Evolutionary conservation across 2,113 vertebrate genomes (phyloP), one percentile per base, ranked within the genome.

Genomic region (Rattus norvegicus): DNA sequence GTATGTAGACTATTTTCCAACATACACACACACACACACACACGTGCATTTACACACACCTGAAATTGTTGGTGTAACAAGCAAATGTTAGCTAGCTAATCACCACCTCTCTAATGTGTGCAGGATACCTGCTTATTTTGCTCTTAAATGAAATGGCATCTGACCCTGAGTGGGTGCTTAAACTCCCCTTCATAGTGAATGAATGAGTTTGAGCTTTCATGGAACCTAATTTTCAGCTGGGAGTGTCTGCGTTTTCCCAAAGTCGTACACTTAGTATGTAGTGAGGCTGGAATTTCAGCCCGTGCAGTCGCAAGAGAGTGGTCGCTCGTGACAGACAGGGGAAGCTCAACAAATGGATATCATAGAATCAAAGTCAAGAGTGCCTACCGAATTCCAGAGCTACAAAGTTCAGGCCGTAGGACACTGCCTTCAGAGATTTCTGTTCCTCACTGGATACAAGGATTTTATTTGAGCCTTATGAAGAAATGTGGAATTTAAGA

Each of bases 401-500:
- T 20, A 93, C 84, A 93, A 88, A 87, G 39, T 69, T 88, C 88
- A 91, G 39, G 77, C 75, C 76, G 88, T 30, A 39, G 67, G 54
- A 81, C 10, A 8, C 61, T 87, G 47, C 14, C 59, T 11, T 69
- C 28, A 30, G 61, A 83, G 89, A 80, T 72, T 12, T 56, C 39
- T 17, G 69, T 22, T 65, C 92, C 67, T 14, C 1, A 0, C 22
- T 75, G 30, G 36, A 49, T 84, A 43, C 28, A 79, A 33, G 65
- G 30, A 36, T 95, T 86, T 92, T 65, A 92, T 63, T 49, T 75
- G 63, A 84, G 67, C 39, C 70, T 33, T 69, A 54, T 49, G 88
- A 91, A 94, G 91, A 91, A 92, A 76, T 39, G 28, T 61, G 79
- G 52, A 91, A 85, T 88, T 81, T 33, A 72, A 84, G 85, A 83